phyloP scores from a whole-genome alignment of 2,888 invertebrate genomes.

The Formica aserva region DNA sequence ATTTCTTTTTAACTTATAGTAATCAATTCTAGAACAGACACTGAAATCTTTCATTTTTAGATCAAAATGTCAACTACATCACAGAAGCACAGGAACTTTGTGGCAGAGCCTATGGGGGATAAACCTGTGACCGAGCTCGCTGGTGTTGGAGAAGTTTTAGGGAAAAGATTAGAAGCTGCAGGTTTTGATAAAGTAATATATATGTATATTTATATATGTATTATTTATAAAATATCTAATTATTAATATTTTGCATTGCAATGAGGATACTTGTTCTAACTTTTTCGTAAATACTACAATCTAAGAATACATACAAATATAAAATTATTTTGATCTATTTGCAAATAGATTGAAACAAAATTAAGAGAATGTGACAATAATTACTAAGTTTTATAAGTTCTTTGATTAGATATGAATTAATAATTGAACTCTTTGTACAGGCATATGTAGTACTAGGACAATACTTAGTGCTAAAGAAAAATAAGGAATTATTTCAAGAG shows the following conservation, averaged over 20 bases:
- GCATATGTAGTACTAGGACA: slow-evolving; percentile 99
- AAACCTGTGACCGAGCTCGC: slow-evolving; percentile 97
- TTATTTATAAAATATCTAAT: neutral
- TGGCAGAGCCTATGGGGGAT: slow-evolving; percentile 97
- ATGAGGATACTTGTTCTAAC: neutral
- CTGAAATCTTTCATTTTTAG: slow-evolving; percentile 46
- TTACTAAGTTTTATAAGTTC: neutral
- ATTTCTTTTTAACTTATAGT: neutral
- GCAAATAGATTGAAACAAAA: neutral
- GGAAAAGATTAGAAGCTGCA: slow-evolving; percentile 92
- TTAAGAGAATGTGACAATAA: neutral
- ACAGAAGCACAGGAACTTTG: slow-evolving; percentile 97
- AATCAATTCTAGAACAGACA: neutral
- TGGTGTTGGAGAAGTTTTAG: slow-evolving; percentile 97
- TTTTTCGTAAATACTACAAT: neutral
- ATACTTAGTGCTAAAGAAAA: slow-evolving; percentile 97
- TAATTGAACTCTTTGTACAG: slow-evolving; percentile 87
- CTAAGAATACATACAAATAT: neutral
- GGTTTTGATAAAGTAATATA: slow-evolving; percentile 97
- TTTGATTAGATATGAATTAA: neutral
- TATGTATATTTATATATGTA: neutral
- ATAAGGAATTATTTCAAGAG: slow-evolving; percentile 97
- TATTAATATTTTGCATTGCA: neutral
- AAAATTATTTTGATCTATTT: neutral
- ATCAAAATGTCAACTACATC: slow-evolving; percentile 93